Conservation (phyloP, 2,888 invertebrate species). For the Nebria salina region DNA sequence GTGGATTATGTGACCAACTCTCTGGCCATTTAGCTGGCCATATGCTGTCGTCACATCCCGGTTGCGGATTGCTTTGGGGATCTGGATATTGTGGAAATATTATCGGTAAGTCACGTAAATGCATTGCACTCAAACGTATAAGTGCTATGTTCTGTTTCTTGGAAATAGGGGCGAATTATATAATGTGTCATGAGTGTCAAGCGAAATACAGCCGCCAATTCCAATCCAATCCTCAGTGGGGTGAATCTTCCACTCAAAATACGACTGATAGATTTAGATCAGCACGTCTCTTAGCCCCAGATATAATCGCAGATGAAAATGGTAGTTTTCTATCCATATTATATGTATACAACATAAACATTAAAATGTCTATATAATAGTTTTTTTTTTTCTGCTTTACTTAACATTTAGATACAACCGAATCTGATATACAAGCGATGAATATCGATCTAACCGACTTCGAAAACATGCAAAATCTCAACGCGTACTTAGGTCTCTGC, state of each 20-base stretch:
- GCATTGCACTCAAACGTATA: not conserved
- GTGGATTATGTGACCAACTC: constrained; percentile 63
- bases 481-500: constrained; percentile 58
- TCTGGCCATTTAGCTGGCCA: constrained; percentile 62
- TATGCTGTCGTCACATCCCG: constrained; percentile 66
- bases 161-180: constrained; percentile 47
- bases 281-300: constrained; percentile 57
- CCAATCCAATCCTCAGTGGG: constrained; percentile 35
- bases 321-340: constrained; percentile 53
- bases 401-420: constrained; percentile 54
- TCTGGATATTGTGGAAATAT: constrained; percentile 66
- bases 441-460: constrained; percentile 53
- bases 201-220: constrained; percentile 59
- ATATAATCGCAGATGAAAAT: constrained; percentile 60
- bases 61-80: constrained; percentile 65
- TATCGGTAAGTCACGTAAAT: constrained; percentile 54
- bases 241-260: constrained; percentile 25
- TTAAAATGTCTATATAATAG: not conserved
- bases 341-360: constrained; percentile 28
- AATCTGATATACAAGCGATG: constrained; percentile 56
- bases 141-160: not conserved
- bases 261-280: constrained; percentile 41
- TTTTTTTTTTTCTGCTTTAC: not conserved
- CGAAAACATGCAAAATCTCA: constrained; percentile 56
- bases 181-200: constrained; percentile 65